These are phyloP conservation scores for Campaea margaritaria DNA, from an alignment of 2,888 invertebrate genomes.

Conservation along the genomic window DNA sequence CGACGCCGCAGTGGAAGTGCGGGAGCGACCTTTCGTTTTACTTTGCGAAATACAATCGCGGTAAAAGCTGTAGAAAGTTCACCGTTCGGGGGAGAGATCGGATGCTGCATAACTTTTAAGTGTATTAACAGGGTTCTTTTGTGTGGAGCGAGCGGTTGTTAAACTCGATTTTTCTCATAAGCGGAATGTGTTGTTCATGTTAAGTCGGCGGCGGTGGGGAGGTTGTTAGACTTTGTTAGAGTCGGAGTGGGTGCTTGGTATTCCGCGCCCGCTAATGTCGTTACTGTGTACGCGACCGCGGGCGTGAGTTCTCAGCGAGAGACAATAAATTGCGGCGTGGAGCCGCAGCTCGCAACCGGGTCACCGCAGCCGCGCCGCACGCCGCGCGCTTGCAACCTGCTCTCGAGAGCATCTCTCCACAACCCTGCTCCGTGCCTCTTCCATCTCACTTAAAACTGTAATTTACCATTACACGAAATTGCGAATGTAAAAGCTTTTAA, in stretches of 20 bases:
- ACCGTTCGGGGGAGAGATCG: constrained; percentile 42
- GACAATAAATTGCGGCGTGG: constrained; percentile 72
- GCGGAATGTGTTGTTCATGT: constrained; percentile 35
- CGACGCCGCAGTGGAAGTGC: constrained; percentile 66
- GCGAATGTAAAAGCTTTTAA: constrained; percentile 49
- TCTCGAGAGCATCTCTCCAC: constrained; percentile 38
- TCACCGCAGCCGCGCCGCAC: constrained; percentile 52
- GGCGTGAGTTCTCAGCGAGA: constrained; percentile 61
- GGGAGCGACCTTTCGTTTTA: constrained; percentile 47
- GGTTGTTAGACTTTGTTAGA: constrained; percentile 25
- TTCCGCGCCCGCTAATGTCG: constrained; percentile 44
- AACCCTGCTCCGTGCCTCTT: constrained; percentile 47
- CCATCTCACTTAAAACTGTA: constrained; percentile 55
- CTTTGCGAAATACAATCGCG: constrained; percentile 52
- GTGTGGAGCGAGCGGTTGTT: constrained; percentile 27
- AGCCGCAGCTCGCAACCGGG: constrained; percentile 68
- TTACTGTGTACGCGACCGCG: constrained; percentile 49
- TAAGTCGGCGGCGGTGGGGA: constrained; percentile 22
- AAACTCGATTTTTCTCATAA: constrained; percentile 37
- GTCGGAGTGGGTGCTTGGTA: constrained; percentile 17
- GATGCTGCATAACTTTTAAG: constrained; percentile 43
- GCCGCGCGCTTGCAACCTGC: constrained; percentile 28
- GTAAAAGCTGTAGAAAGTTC: constrained; percentile 56
- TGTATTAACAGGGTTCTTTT: constrained; percentile 40
- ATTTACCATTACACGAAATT: constrained; percentile 50